These are phyloP conservation scores for Caenorhabditis sp. DNA, from an alignment of 2,888 invertebrate genomes.

Conservation along the genomic window DNA sequence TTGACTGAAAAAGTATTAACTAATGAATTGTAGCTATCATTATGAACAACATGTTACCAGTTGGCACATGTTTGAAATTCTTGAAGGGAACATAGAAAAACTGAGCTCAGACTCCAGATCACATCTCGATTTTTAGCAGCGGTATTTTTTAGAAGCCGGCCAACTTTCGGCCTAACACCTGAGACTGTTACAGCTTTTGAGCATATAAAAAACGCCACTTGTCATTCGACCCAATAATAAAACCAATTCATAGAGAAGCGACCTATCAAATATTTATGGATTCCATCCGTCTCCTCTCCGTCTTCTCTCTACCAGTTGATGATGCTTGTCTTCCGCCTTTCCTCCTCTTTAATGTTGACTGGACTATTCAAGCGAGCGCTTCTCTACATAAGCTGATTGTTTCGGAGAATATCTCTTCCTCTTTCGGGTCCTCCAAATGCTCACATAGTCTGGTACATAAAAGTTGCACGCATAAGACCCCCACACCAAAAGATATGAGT, in stretches of 20 bases:
- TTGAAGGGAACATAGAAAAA: too few species aligned
- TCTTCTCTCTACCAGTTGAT: slow-evolving; percentile 28
- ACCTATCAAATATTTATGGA: slow-evolving; percentile 57
- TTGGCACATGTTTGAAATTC: too few species aligned
- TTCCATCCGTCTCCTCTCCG: slow-evolving; percentile 3
- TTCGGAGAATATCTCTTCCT: slow-evolving; percentile 7
- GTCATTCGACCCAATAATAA: neutral
- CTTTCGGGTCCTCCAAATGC: neutral
- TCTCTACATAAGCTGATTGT: slow-evolving; percentile 59
- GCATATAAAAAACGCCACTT: too few species aligned
- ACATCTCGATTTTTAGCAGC: too few species aligned
- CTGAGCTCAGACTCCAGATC: too few species aligned
- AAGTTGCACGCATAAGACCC: slow-evolving; percentile 9
- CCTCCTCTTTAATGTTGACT: slow-evolving; percentile 40
- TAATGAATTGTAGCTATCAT: too few species aligned
- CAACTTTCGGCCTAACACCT: too few species aligned
- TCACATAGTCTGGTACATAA: slow-evolving; percentile 34
- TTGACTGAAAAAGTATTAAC: too few species aligned
- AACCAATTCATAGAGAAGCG: slow-evolving; percentile 11
- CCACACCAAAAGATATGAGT: slow-evolving; percentile 27
- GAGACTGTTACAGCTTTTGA: too few species aligned
- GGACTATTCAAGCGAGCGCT: slow-evolving; percentile 54
- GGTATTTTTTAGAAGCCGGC: too few species aligned
- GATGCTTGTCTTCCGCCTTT: slow-evolving; percentile 1
- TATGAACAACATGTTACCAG: too few species aligned